Evolutionary conservation across 2,797 vertebrate species (phyloP).

Genomic region (Leptatherina wallacei): DNA sequence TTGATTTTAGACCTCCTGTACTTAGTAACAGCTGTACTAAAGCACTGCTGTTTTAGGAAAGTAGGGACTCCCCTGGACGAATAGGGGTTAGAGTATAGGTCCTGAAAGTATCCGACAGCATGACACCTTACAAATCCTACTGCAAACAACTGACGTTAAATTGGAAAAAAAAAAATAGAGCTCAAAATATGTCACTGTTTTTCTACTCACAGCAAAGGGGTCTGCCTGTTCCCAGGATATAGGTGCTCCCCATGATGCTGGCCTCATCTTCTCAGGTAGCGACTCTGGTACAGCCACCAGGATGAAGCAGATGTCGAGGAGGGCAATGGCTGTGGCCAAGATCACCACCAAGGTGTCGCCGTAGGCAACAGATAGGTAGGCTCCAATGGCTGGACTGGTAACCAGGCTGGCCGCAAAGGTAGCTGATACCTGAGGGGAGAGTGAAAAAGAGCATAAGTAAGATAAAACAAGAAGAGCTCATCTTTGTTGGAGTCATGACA

Average conservation of each 20-base stretch:
- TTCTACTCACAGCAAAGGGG: conserved; percentile 88
- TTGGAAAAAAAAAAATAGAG: background rate
- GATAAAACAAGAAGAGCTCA: background rate
- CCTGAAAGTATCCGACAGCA: no score
- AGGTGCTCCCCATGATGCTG: conserved; percentile 92
- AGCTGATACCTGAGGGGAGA: conserved; percentile 86
- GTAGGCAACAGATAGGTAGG: conserved; percentile 88
- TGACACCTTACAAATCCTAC: no score
- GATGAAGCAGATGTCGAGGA: conserved; percentile 94
- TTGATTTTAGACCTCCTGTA: no score
- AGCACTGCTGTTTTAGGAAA: no score
- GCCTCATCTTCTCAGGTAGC: conserved; percentile 93
- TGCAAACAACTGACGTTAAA: background rate
- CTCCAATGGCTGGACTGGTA: conserved; percentile 92
- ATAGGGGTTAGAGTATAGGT: no score
- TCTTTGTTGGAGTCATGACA: background rate
- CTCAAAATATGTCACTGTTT: background rate
- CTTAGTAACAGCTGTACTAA: no score
- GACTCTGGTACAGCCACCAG: conserved; percentile 92
- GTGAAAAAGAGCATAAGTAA: background rate
- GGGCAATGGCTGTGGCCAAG: conserved; percentile 90
- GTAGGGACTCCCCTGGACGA: no score
- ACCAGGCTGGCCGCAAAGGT: conserved; percentile 93
- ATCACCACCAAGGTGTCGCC: conserved; percentile 91
- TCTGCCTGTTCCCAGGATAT: conserved; percentile 96